A percentile compares a stretch with the other conserved stretches of the same genome.
phyloP scores from a whole-genome alignment of 2,888 invertebrate species.

The Ephialtes manifestator region DNA sequence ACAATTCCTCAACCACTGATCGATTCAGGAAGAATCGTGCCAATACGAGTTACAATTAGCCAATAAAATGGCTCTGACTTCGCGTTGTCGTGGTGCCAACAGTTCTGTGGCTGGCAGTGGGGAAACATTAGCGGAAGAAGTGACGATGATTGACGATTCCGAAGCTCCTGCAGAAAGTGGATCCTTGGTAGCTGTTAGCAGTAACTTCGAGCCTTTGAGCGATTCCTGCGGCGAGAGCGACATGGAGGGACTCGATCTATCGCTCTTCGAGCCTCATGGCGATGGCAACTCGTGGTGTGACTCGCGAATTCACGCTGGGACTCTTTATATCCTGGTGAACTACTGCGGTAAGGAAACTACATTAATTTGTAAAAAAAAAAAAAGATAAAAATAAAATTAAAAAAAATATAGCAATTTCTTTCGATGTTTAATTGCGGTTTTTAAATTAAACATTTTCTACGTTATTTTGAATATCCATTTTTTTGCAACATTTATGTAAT shows the following conservation, averaged over 20 bases:
- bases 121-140: slow-evolving; percentile 73
- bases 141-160: slow-evolving; percentile 65
- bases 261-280: slow-evolving; percentile 89
- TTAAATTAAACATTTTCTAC: too few species aligned
- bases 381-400: neutral
- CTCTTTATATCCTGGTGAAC: slow-evolving; percentile 82
- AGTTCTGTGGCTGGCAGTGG: slow-evolving; percentile 42
- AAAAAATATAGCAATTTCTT: neutral
- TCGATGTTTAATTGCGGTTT: neutral
- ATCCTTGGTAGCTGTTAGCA: slow-evolving; percentile 70
- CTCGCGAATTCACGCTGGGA: slow-evolving; percentile 83
- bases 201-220: slow-evolving; percentile 88
- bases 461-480: too few species aligned
- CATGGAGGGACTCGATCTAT: slow-evolving; percentile 90
- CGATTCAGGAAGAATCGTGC: neutral
- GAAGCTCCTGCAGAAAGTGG: slow-evolving; percentile 49
- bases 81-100: slow-evolving; percentile 72
- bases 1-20: slow-evolving; percentile 1
- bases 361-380: neutral
- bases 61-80: slow-evolving; percentile 75
- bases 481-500: too few species aligned
- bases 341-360: slow-evolving; percentile 82
- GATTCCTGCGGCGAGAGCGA: slow-evolving; percentile 89
- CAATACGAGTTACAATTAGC: slow-evolving; percentile 3
- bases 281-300: slow-evolving; percentile 83